Conservation (phyloP, 2,888 invertebrate species). For the Eucera pruinosa region DNA sequence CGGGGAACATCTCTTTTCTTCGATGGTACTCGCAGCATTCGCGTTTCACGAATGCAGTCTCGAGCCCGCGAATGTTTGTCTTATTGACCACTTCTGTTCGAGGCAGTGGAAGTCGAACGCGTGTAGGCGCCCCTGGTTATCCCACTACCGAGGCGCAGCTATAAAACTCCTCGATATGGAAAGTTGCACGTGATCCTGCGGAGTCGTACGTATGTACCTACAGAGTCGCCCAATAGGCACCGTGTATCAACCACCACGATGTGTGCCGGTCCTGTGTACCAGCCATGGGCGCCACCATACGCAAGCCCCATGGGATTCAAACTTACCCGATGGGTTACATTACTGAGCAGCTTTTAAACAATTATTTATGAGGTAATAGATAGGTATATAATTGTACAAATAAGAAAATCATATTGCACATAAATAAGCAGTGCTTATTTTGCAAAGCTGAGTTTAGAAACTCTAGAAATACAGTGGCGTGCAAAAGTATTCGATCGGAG, state of each 20-base stretch:
- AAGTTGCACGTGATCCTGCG: conserved; percentile 76
- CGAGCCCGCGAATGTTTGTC: conserved; percentile 55
- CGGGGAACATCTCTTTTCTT: conserved; percentile 53
- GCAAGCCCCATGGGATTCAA: conserved; percentile 6
- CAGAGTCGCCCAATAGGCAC: conserved; percentile 66
- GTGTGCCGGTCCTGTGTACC: conserved; percentile 44
- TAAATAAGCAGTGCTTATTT: neutral
- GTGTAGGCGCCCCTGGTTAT: conserved; percentile 80
- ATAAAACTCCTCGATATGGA: conserved; percentile 79
- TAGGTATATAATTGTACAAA: neutral
- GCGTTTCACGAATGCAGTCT: conserved; percentile 37
- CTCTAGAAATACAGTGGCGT: too few relatives aligned
- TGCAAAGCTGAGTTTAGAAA: neutral
- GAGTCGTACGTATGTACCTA: conserved; percentile 67
- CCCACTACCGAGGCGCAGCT: conserved; percentile 75
- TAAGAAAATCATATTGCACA: neutral
- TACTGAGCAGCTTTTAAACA: neutral
- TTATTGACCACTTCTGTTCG: conserved; percentile 72
- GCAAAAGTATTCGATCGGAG: too few relatives aligned
- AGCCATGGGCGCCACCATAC: conserved; percentile 60
- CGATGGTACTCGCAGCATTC: conserved; percentile 46
- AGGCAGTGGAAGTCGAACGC: conserved; percentile 71
- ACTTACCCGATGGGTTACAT: neutral
- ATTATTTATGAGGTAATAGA: too few relatives aligned
- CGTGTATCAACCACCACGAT: conserved; percentile 60